A percentile compares a stretch with the other conserved stretches of the same genome.
Conservation (phyloP, 2,888 invertebrate genomes). For the Dermolepida albohirtum region DNA sequence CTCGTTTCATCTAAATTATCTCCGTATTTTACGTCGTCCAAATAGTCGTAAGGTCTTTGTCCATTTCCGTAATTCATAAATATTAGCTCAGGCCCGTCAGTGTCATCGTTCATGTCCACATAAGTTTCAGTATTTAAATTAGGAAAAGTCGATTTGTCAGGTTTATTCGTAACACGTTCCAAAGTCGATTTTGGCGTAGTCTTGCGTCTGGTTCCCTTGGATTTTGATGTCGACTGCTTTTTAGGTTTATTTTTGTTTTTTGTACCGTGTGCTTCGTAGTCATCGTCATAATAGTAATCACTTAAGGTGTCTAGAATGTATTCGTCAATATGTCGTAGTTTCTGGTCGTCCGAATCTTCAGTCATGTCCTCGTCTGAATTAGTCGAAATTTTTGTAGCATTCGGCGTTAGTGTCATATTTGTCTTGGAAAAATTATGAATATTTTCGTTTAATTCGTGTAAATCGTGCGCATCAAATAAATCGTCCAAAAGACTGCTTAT, state of each 20-base stretch:
- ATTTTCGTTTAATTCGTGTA: no score
- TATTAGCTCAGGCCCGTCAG: conserved; percentile 7
- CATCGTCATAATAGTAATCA: conserved; percentile 40
- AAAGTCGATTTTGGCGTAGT: conserved; percentile 12
- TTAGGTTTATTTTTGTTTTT: conserved; percentile 43
- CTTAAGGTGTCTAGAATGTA: conserved; percentile 36
- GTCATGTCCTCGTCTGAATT: not conserved
- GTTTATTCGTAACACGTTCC: not conserved
- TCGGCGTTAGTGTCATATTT: not conserved
- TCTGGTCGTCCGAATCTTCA: not conserved
- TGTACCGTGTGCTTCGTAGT: conserved; percentile 31
- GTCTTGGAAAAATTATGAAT: no score
- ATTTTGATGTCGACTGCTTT: conserved; percentile 41
- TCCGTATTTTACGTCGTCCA: not conserved
- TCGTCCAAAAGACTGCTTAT: conserved; percentile 2
- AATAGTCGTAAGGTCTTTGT: conserved; percentile 21
- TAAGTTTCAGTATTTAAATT: no score
- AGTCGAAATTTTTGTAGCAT: not conserved
- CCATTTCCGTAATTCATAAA: conserved; percentile 4
- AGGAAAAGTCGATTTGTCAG: conserved; percentile 1
- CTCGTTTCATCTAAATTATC: conserved; percentile 1
- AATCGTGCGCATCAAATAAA: not conserved
- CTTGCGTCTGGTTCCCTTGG: conserved; percentile 41
- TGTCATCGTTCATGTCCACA: conserved; percentile 13
- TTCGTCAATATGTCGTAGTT: conserved; percentile 34